These are phyloP conservation scores for Harpagifer antarcticus DNA, from an alignment of 2,797 vertebrate genomes.

Conservation along the genomic window DNA sequence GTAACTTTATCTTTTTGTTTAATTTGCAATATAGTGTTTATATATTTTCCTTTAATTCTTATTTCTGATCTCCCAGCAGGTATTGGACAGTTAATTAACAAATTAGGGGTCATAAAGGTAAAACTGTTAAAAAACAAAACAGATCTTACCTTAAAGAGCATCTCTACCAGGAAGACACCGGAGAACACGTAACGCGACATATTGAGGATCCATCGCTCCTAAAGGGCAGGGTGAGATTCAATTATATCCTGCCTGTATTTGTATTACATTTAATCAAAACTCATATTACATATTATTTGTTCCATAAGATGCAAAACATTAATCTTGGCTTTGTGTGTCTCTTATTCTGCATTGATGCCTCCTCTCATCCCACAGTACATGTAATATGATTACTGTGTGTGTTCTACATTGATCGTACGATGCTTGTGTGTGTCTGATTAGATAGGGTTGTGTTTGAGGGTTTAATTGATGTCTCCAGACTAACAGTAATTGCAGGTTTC, in stretches of 20 bases:
- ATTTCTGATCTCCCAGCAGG: background rate
- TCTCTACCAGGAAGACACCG: constrained; percentile 90
- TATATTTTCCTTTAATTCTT: background rate
- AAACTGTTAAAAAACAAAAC: too few relatives aligned
- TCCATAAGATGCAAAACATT: background rate
- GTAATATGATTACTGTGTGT: background rate
- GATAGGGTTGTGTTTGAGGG: constrained; percentile 2
- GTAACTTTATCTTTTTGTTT: too few relatives aligned
- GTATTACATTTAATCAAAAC: background rate
- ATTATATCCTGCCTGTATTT: background rate
- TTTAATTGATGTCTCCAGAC: background rate
- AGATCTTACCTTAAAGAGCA: constrained; percentile 91
- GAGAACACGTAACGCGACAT: constrained; percentile 90
- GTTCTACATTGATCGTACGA: background rate
- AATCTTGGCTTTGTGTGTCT: too few relatives aligned
- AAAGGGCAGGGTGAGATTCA: constrained; percentile 27
- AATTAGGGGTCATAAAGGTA: too few relatives aligned
- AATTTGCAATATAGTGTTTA: too few relatives aligned
- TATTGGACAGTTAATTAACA: background rate
- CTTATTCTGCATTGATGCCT: background rate
- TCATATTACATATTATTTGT: background rate
- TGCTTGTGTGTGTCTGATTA: background rate
- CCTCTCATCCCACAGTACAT: background rate
- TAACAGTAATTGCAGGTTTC: background rate
- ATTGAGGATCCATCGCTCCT: constrained; percentile 90